These are phyloP conservation scores for Grammomys dolichurus DNA, from an alignment of 2,113 vertebrate genomes.

Conservation along the genomic window DNA sequence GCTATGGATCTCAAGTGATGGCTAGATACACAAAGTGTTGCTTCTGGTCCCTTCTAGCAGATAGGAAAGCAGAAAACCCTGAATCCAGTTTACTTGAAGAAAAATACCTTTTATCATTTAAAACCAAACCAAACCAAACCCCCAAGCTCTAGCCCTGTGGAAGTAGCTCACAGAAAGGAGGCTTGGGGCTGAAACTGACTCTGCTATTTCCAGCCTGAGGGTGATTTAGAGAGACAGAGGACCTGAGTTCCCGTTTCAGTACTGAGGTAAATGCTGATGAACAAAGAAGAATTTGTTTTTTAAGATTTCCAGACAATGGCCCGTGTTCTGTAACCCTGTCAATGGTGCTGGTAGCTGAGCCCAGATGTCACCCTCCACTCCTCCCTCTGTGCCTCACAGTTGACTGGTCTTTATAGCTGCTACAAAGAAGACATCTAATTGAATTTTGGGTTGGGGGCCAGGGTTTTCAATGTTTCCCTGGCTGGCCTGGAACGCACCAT, in stretches of 20 bases:
- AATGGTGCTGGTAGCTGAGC: background rate
- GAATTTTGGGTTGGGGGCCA: background rate
- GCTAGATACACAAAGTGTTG: background rate
- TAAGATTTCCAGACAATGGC: background rate
- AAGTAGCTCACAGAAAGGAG: background rate
- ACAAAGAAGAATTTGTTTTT: background rate
- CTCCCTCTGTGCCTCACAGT: slow-evolving; percentile 79
- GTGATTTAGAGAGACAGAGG: background rate
- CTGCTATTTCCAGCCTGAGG: background rate
- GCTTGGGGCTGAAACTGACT: background rate
- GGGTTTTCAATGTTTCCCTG: background rate
- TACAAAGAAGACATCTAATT: slow-evolving; percentile 76
- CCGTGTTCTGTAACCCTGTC: background rate
- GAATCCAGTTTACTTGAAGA: slow-evolving; percentile 32
- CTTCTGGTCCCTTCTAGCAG: slow-evolving; percentile 23
- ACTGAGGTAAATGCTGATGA: background rate
- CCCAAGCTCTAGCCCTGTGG: slow-evolving; percentile 2
- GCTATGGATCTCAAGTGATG: background rate
- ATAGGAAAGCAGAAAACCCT: slow-evolving; percentile 35
- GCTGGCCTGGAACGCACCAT: background rate
- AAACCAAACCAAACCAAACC: background rate
- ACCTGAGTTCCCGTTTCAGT: background rate
- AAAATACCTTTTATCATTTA: background rate
- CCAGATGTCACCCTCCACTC: slow-evolving; percentile 15
- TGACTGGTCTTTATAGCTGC: slow-evolving; percentile 72